Evolutionary conservation across 2,797 vertebrate genomes (phyloP), one percentile per base, ranked within the genome.

Genomic region (Cossypha polioptera): DNA sequence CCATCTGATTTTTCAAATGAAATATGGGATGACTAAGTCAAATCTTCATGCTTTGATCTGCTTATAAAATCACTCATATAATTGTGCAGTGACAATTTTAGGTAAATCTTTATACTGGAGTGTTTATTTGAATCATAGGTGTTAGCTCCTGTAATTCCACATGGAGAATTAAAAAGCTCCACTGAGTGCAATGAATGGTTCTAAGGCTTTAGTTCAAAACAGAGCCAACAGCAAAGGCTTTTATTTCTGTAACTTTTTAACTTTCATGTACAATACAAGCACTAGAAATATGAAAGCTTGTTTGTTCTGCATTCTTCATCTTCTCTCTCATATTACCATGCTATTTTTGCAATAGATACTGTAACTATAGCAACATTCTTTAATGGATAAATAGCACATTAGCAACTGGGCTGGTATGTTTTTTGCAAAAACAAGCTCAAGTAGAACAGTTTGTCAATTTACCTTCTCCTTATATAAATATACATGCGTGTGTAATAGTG

Each of bases 291-390:
- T 38, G 79, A 90, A 96, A 78, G 51, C 73, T 88, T 93, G 66
- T 90, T 96, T 95, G 38, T 94, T 88, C 79, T 91, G 55, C 66
- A 73, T 90, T 92, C 88, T 95, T 92, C 40, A 50, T 88, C 66
- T 74, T 55, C 62, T 81, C 65, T 77, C 68, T 91, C 79, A 66
- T 72, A 83, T 88, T 90, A 86, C 85, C 53, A 88, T 78, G 75
- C 79, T 97, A 90, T 96, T 96, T 96, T 92, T 95, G 89, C 66
- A 92, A 94, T 90, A 94, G 82, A 81, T 93, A 80, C 74, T 95
- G 96, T 97, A 95, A 73, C 92, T 95, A 94, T 95, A 94, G 95
- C 82, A 95, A 96, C 95, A 91, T 96, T 96, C 51, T 92, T 96
- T 94, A 96, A 94, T 92, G 79, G 91, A 90, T 84, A 94, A 93